Conservation (phyloP, 92 coral and sea anemone species). For the Plumapathes pennacea region DNA sequence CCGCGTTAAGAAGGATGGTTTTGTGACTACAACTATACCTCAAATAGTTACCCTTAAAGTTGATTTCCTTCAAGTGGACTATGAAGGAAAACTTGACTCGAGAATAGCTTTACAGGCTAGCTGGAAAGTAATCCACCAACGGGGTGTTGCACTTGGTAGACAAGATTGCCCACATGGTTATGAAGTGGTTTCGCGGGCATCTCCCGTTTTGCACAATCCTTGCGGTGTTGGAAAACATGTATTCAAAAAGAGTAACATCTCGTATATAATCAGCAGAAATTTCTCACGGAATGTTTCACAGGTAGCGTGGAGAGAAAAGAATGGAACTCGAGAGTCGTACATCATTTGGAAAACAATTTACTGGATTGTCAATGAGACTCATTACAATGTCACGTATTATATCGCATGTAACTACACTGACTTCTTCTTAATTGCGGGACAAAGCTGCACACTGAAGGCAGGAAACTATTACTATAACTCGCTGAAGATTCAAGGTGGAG, state of each 20-base stretch:
- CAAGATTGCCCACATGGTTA: constrained; percentile 87
- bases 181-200: constrained; percentile 62
- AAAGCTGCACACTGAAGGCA: constrained; percentile 64
- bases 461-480: constrained; percentile 70
- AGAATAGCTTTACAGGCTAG: constrained; percentile 25
- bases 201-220: constrained; percentile 79
- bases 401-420: constrained; percentile 84
- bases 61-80: constrained; percentile 68
- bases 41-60: constrained; percentile 55
- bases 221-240: constrained; percentile 84
- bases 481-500: constrained; percentile 80
- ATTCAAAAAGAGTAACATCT: constrained; percentile 65
- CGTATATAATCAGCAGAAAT: constrained; percentile 64
- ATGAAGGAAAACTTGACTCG: constrained; percentile 56
- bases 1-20: constrained; percentile 69
- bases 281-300: constrained; percentile 62
- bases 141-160: constrained; percentile 66
- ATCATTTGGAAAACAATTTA: no score
- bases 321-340: no score
- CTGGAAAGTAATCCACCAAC: constrained; percentile 32
- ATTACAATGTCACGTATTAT: constrained; percentile 72
- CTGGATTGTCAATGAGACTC: constrained; percentile 64
- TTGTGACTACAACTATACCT: constrained; percentile 43
- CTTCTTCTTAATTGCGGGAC: constrained; percentile 85
- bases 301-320: no score